Evolutionary conservation across 2,888 invertebrate species (phyloP).

Genomic region (Notodonta ziczac): DNA sequence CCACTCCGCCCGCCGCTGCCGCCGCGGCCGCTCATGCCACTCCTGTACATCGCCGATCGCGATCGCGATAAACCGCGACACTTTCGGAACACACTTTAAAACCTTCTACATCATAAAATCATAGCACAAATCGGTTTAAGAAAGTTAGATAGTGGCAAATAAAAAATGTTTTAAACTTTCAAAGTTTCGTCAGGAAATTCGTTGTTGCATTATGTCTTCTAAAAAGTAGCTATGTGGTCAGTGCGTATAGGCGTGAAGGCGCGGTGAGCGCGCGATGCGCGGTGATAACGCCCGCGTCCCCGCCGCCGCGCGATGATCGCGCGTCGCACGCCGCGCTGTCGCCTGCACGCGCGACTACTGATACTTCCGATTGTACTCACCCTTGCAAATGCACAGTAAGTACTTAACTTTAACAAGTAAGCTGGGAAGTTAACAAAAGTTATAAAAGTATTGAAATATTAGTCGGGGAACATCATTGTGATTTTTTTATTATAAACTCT

Average conservation of each 20-base stretch:
- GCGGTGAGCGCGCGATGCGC: slow-evolving; percentile 72
- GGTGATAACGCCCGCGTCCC: slow-evolving; percentile 55
- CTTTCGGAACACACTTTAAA: slow-evolving; percentile 9
- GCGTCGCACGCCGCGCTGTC: slow-evolving; percentile 60
- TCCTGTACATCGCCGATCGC: slow-evolving; percentile 44
- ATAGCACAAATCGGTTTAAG: not conserved
- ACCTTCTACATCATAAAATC: not conserved
- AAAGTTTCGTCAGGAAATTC: not conserved
- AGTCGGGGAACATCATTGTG: no score
- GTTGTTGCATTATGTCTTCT: slow-evolving; percentile 7
- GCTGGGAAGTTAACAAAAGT: not conserved
- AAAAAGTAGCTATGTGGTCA: slow-evolving; percentile 16
- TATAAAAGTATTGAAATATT: not conserved
- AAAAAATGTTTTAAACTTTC: not conserved
- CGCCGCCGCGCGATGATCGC: slow-evolving; percentile 76
- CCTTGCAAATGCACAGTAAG: slow-evolving; percentile 69
- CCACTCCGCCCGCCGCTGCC: slow-evolving; percentile 67
- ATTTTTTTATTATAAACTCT: no score
- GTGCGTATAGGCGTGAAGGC: slow-evolving; percentile 30
- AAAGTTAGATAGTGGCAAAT: not conserved
- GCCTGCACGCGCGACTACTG: slow-evolving; percentile 47
- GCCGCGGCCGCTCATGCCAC: slow-evolving; percentile 68
- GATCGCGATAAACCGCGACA: slow-evolving; percentile 50
- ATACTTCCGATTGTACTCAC: slow-evolving; percentile 54
- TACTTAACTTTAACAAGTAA: slow-evolving; percentile 23